Evolutionary conservation across 2,797 vertebrate genomes (phyloP).

Genomic region (Hippocampus kuda): DNA sequence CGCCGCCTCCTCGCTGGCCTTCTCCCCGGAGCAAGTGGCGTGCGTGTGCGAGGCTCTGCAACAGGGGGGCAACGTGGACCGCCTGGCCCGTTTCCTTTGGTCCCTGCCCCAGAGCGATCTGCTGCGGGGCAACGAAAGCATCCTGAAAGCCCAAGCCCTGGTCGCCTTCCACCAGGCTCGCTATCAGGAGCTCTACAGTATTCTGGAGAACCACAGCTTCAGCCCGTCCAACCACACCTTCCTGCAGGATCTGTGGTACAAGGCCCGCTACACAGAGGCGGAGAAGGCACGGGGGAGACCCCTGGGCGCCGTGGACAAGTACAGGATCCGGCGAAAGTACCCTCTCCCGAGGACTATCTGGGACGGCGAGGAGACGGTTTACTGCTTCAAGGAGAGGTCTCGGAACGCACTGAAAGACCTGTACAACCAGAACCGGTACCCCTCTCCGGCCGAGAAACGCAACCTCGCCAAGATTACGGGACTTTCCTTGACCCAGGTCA

Average conservation of each 20-base stretch:
- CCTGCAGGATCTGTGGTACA: conserved; percentile 98
- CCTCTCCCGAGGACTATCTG: conserved; percentile 96
- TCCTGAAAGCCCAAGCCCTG: conserved; percentile 94
- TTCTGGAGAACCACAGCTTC: conserved; percentile 97
- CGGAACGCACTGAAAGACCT: conserved; percentile 97
- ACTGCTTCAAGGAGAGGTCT: conserved; percentile 98
- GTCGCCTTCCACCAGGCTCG: conserved; percentile 96
- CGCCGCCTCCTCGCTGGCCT: conserved; percentile 82
- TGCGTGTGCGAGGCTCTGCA: conserved; percentile 97
- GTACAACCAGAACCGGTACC: conserved; percentile 93
- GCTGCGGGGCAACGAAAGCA: conserved; percentile 96
- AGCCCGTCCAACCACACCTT: conserved; percentile 87
- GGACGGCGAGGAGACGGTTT: conserved; percentile 99
- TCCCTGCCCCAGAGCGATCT: conserved; percentile 93
- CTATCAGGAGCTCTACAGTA: conserved; percentile 93
- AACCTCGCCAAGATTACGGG: conserved; percentile 96
- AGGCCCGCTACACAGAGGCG: conserved; percentile 93
- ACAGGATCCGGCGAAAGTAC: conserved; percentile 93
- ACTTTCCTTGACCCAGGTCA: conserved; percentile 97
- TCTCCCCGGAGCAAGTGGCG: conserved; percentile 97
- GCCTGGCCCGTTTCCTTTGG: conserved; percentile 95
- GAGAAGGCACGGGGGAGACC: conserved; percentile 94
- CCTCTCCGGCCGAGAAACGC: conserved; percentile 91
- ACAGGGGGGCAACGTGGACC: conserved; percentile 97
- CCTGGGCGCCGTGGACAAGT: conserved; percentile 97